Evolutionary conservation across 2,113 vertebrate species (phyloP).

Genomic region (Lepus timidus): DNA sequence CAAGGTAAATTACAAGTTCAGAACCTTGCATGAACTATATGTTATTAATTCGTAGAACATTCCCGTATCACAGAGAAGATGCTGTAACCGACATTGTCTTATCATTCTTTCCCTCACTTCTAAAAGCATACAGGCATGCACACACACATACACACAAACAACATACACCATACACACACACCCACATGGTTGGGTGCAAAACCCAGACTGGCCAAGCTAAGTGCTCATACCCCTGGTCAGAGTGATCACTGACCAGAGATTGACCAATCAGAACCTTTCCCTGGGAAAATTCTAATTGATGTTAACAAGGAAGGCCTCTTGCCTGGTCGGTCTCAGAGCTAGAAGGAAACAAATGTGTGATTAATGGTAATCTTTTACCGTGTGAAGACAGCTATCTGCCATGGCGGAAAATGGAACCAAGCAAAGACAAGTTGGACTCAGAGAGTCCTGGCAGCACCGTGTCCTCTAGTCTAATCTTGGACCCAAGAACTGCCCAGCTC

Average conservation of each 20-base stretch:
- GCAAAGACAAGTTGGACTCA: not conserved
- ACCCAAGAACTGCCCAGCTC: not conserved
- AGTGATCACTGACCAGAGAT: not conserved
- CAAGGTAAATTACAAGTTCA: slow-evolving; percentile 68
- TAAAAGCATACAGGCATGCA: not conserved
- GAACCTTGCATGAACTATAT: slow-evolving; percentile 24
- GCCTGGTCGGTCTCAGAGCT: not conserved
- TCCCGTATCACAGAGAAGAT: not conserved
- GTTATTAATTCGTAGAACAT: slow-evolving; percentile 65
- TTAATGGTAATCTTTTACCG: not conserved
- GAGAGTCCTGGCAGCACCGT: not conserved
- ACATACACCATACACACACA: not conserved
- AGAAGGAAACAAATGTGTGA: not conserved
- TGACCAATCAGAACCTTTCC: not conserved
- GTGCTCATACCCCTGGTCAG: not conserved
- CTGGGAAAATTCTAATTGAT: not conserved
- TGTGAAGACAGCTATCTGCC: not conserved
- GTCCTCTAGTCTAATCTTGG: not conserved
- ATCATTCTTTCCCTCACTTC: not conserved
- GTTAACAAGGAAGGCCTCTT: not conserved
- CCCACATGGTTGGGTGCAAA: not conserved
- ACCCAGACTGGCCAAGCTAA: not conserved
- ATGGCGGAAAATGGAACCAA: not conserved
- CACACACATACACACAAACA: not conserved
- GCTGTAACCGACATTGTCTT: not conserved